These are phyloP conservation scores for Phataginus tricuspis DNA, from an alignment of 2,797 vertebrate genomes.

Conservation along the genomic window DNA sequence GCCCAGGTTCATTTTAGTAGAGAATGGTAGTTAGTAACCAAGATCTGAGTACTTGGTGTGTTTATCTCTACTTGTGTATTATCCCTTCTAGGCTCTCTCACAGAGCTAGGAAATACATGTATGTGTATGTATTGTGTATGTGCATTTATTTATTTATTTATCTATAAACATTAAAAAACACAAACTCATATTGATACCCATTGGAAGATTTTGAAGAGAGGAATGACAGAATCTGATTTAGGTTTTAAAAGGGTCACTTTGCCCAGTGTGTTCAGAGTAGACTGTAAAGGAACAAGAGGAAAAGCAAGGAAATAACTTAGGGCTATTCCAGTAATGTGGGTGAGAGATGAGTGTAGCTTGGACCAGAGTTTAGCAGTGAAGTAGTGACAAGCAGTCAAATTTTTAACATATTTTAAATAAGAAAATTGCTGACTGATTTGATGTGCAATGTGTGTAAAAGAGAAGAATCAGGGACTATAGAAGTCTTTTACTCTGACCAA, in stretches of 20 bases:
- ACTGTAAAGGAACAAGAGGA: neutral
- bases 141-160: neutral
- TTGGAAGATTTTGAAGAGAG: neutral
- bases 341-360: neutral
- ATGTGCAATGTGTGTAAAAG: neutral
- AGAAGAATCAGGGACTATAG: neutral
- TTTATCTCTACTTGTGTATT: neutral
- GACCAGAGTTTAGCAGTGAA: neutral
- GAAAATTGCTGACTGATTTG: neutral
- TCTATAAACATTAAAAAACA: neutral
- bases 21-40: neutral
- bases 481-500: neutral
- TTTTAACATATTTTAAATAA: slow-evolving; percentile 11
- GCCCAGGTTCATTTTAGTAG: neutral
- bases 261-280: neutral
- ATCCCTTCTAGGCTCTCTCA: neutral
- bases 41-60: neutral
- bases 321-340: neutral
- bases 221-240: neutral
- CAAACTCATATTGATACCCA: neutral
- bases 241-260: neutral
- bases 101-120: neutral
- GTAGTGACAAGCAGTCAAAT: neutral
- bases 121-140: neutral
- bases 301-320: neutral